Conservation (phyloP, 2,888 invertebrate species). For the Gastracanthus pulcherrimus region DNA sequence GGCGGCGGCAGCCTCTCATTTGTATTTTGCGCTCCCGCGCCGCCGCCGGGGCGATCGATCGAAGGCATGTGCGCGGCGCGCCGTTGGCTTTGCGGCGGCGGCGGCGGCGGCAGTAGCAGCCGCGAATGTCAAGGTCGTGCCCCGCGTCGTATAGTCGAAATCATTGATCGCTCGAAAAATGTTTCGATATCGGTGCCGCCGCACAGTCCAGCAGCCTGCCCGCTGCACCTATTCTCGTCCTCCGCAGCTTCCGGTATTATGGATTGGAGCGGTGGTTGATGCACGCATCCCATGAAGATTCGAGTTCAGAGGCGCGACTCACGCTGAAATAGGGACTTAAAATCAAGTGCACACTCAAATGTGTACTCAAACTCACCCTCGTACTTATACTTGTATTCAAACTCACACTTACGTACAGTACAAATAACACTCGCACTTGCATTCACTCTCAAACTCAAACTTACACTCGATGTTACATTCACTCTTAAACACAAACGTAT, state of each 20-base stretch:
- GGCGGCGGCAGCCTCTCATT: constrained; percentile 14
- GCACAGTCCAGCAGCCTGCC: neutral
- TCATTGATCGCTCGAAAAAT: constrained; percentile 48
- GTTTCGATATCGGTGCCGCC: constrained; percentile 15
- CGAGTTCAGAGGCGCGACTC: too few species aligned
- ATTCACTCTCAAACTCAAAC: too few species aligned
- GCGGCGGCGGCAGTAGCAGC: neutral
- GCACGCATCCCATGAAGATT: too few species aligned
- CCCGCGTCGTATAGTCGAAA: constrained; percentile 5
- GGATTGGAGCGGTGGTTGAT: too few species aligned
- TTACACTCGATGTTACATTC: too few species aligned
- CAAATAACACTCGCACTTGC: too few species aligned
- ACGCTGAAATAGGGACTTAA: too few species aligned
- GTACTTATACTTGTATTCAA: too few species aligned
- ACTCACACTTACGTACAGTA: too few species aligned
- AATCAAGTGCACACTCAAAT: too few species aligned
- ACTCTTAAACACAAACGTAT: too few species aligned
- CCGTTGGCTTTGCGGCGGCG: neutral
- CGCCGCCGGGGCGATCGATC: constrained; percentile 25
- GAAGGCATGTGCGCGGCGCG: constrained; percentile 25
- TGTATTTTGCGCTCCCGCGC: constrained; percentile 23
- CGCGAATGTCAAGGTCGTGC: constrained; percentile 42
- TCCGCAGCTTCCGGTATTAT: neutral
- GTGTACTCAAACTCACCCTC: too few species aligned
- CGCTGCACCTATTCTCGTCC: neutral